Evolutionary conservation across 2,113 vertebrate species (phyloP).

Genomic region (Sardina pilchardus): DNA sequence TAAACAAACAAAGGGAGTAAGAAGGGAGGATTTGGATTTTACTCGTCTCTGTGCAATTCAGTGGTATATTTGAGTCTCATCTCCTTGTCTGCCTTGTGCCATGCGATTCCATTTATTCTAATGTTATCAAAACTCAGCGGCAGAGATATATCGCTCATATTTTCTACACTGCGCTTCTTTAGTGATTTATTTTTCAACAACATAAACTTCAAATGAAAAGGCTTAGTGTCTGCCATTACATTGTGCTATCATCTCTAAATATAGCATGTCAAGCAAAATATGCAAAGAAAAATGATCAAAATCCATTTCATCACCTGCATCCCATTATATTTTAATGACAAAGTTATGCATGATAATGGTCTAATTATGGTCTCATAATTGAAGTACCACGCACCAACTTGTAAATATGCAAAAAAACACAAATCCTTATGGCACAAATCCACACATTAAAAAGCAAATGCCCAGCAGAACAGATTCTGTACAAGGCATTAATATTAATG

Average conservation of each 20-base stretch:
- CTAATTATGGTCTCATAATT: slow-evolving; percentile 6
- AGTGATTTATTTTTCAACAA: background rate
- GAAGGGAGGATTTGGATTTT: background rate
- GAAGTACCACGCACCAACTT: background rate
- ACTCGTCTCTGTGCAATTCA: background rate
- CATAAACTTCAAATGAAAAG: background rate
- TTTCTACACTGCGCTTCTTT: background rate
- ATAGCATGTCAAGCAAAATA: background rate
- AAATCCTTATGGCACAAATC: background rate
- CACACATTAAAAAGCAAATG: background rate
- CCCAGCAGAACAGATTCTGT: background rate
- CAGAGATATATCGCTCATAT: background rate
- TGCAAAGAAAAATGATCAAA: slow-evolving; percentile 17
- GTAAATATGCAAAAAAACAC: slow-evolving; percentile 3
- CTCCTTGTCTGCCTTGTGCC: background rate
- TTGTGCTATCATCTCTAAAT: background rate
- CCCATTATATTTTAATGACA: slow-evolving; percentile 13
- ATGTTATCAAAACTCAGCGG: slow-evolving; percentile 25
- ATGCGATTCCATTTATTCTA: slow-evolving; percentile 26
- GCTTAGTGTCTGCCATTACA: background rate
- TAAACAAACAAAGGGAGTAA: background rate
- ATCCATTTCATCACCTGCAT: slow-evolving; percentile 6
- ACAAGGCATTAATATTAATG: slow-evolving; percentile 16
- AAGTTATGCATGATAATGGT: background rate
- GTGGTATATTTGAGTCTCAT: slow-evolving; percentile 8